These are phyloP conservation scores for Marasmarcha lunaedactyla DNA, from an alignment of 2,888 invertebrate species.

Conservation along the genomic window DNA sequence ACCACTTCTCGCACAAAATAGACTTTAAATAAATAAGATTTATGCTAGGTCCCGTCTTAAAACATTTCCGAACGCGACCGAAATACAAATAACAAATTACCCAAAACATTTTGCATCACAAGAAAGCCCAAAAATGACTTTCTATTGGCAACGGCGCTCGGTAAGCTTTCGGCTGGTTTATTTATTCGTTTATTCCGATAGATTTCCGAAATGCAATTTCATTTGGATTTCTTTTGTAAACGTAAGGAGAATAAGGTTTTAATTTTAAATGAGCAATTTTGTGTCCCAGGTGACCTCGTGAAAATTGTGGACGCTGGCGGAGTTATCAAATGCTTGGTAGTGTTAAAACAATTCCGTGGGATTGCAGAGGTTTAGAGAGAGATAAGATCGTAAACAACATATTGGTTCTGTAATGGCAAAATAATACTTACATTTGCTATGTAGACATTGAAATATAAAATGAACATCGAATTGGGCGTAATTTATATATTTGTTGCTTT, in stretches of 20 bases:
- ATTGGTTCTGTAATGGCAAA: too few relatives aligned
- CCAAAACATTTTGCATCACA: not conserved
- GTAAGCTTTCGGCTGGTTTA: constrained; percentile 1
- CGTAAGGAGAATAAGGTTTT: constrained; percentile 35
- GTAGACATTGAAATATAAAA: too few relatives aligned
- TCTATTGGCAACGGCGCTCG: not conserved
- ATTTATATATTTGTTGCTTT: too few relatives aligned
- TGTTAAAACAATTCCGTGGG: constrained; percentile 27
- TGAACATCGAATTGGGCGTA: too few relatives aligned
- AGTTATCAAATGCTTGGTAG: constrained; percentile 43
- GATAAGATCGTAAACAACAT: too few relatives aligned
- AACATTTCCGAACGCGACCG: not conserved
- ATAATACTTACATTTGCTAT: too few relatives aligned
- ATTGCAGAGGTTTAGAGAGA: too few relatives aligned
- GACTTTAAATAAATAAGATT: too few relatives aligned
- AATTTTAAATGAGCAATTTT: constrained; percentile 32
- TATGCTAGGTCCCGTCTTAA: not conserved
- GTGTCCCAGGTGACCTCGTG: constrained; percentile 24
- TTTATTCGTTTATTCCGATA: constrained; percentile 14
- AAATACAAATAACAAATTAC: constrained; percentile 1
- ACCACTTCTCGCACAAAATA: too few relatives aligned
- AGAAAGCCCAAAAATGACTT: not conserved
- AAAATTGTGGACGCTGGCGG: constrained; percentile 27
- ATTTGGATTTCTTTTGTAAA: constrained; percentile 7
- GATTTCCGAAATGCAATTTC: constrained; percentile 1